A percentile compares a stretch with the other conserved stretches of the same genome.
Evolutionary conservation across 2,113 vertebrate genomes (phyloP).

Genomic region (Platysternon megacephalum): DNA sequence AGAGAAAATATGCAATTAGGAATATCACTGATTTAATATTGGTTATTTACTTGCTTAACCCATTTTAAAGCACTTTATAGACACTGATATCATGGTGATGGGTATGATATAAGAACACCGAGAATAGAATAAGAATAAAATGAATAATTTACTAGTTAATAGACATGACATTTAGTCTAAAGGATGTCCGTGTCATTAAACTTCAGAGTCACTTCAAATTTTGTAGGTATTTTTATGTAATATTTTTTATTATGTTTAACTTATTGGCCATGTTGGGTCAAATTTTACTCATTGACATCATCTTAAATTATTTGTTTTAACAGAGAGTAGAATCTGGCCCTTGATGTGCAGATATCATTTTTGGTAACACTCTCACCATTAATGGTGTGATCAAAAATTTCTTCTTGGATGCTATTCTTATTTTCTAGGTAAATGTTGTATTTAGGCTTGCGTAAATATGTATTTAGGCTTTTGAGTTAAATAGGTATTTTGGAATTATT

Average conservation of each 20-base stretch:
- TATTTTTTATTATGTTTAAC: too few species aligned
- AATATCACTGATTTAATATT: neutral
- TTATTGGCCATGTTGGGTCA: neutral
- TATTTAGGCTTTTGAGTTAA: neutral
- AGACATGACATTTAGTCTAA: neutral
- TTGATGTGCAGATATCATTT: neutral
- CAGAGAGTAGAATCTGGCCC: neutral
- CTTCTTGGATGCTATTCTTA: neutral
- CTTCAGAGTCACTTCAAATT: neutral
- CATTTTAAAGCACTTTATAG: neutral
- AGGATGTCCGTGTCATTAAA: neutral
- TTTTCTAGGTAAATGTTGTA: neutral
- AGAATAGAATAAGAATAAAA: neutral
- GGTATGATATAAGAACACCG: neutral
- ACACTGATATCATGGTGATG: too few species aligned
- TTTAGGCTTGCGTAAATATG: neutral
- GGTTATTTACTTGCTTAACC: neutral
- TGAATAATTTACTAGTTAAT: rapidly evolving
- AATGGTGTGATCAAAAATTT: neutral
- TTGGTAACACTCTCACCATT: neutral
- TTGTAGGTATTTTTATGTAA: too few species aligned
- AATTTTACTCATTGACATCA: neutral
- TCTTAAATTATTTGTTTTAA: neutral
- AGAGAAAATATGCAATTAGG: neutral
- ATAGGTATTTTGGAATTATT: too few species aligned